Evolutionary conservation across 1,140 invertebrate genomes (phyloP).

Genomic region (Parapsyche elsis): DNA sequence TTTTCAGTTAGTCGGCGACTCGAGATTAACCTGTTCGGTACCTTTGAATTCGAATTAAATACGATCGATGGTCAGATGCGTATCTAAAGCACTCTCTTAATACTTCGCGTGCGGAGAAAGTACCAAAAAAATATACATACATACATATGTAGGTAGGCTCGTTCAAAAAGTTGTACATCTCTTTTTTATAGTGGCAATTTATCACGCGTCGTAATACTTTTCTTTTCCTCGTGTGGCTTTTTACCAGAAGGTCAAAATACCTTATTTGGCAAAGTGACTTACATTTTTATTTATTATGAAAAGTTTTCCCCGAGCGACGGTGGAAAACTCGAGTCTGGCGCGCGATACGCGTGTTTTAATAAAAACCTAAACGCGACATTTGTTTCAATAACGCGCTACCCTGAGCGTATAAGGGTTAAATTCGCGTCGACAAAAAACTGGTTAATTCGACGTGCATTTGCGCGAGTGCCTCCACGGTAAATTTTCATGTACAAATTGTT

Average conservation of each 20-base stretch:
- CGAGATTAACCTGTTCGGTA: too few relatives aligned
- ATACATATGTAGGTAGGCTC: not conserved
- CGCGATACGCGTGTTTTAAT: slow-evolving; percentile 6
- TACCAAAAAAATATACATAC: not conserved
- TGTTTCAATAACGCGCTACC: not conserved
- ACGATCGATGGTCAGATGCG: too few relatives aligned
- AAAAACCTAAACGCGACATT: slow-evolving; percentile 13
- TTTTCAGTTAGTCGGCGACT: too few relatives aligned
- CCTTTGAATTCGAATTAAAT: too few relatives aligned
- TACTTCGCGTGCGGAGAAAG: not conserved
- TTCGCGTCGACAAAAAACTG: too few relatives aligned
- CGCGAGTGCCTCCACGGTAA: too few relatives aligned
- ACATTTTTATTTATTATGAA: slow-evolving; percentile 27
- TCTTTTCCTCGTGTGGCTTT: slow-evolving; percentile 2
- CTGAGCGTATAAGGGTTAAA: not conserved
- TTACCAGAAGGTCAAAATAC: not conserved
- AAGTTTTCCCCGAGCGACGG: slow-evolving; percentile 15
- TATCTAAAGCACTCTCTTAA: not conserved
- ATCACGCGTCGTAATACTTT: slow-evolving; percentile 8
- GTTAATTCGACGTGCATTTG: too few relatives aligned
- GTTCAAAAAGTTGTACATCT: not conserved
- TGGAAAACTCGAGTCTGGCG: not conserved
- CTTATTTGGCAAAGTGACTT: slow-evolving; percentile 25
- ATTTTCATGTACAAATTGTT: too few relatives aligned
- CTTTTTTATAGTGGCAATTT: slow-evolving; percentile 18